A percentile compares a stretch with the other conserved stretches of the same genome.
phyloP scores from a whole-genome alignment of 2,888 invertebrate genomes.

The Lasioglossum zephyrum region DNA sequence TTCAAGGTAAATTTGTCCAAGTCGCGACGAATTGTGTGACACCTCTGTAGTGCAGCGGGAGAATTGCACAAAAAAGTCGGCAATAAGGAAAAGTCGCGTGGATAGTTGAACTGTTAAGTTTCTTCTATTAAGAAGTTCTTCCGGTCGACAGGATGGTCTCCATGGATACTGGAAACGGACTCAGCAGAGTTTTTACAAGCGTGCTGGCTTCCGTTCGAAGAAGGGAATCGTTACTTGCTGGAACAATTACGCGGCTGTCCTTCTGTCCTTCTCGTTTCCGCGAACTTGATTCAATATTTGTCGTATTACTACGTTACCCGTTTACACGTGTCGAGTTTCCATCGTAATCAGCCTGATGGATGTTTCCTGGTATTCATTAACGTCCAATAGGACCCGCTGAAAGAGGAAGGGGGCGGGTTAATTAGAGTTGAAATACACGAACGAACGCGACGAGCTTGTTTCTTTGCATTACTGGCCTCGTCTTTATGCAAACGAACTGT shows the following conservation, averaged over 20 bases:
- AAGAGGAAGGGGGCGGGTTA: background rate
- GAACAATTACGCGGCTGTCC: background rate
- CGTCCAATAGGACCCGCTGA: background rate
- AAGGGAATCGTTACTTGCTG: background rate
- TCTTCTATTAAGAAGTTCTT: background rate
- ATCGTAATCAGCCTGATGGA: slow-evolving; percentile 39
- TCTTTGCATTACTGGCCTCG: background rate
- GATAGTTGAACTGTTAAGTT: background rate
- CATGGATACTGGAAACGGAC: background rate
- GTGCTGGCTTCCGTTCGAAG: background rate
- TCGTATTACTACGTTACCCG: slow-evolving; percentile 4
- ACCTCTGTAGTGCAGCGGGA: background rate
- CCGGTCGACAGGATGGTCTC: background rate
- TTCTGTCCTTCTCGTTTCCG: background rate
- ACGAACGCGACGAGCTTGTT: slow-evolving; percentile 12
- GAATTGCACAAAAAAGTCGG: background rate
- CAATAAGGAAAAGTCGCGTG: background rate
- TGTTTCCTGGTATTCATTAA: slow-evolving; percentile 22
- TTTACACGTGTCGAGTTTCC: background rate
- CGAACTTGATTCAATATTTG: slow-evolving; percentile 17
- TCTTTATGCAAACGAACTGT: slow-evolving; percentile 26
- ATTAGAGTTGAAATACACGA: slow-evolving; percentile 21
- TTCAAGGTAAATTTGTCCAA: no score
- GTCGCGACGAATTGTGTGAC: background rate
- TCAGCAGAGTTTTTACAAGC: background rate